These are phyloP conservation scores for Panopea generosa DNA, from an alignment of 2,888 invertebrate genomes.

Conservation along the genomic window DNA sequence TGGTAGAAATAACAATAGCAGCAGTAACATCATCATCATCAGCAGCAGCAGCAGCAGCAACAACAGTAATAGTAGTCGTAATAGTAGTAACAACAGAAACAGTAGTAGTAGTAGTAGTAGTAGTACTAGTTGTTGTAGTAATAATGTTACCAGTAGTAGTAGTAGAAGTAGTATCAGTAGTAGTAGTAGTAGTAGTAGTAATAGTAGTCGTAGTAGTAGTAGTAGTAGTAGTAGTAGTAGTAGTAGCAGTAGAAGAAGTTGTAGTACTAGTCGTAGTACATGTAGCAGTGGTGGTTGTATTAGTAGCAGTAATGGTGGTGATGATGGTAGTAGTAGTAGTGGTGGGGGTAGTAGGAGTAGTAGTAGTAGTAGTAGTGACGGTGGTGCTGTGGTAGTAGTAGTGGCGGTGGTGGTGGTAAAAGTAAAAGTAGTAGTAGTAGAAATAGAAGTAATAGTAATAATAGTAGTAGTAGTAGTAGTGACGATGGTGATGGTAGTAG, in stretches of 20 bases:
- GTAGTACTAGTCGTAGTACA: conserved; percentile 11
- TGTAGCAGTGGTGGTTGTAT: neutral
- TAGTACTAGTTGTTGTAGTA: conserved; percentile 12
- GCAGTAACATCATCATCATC: too few relatives aligned
- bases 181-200: conserved; percentile 46
- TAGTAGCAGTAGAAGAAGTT: conserved; percentile 28
- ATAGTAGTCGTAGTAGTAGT: conserved; percentile 3
- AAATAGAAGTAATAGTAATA: conserved; percentile 29
- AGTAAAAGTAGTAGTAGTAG: conserved; percentile 2
- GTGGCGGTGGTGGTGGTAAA: neutral
- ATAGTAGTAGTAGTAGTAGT: conserved; percentile 32
- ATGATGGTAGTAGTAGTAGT: conserved; percentile 24
- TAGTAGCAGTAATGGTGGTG: conserved; percentile 41
- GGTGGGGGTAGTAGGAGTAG: too few relatives aligned
- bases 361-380: neutral
- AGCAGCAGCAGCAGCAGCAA: too few relatives aligned
- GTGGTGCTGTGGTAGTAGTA: too few relatives aligned
- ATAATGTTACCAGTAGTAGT: conserved; percentile 48
- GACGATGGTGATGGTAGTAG: conserved; percentile 17
- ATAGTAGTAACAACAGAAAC: conserved; percentile 4
- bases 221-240: conserved; percentile 6
- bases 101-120: conserved; percentile 42
- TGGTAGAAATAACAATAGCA: neutral
- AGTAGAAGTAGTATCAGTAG: conserved; percentile 49
- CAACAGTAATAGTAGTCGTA: conserved; percentile 16